Evolutionary conservation across 1,140 invertebrate genomes (phyloP).

Genomic region (Ylistrum balloti): DNA sequence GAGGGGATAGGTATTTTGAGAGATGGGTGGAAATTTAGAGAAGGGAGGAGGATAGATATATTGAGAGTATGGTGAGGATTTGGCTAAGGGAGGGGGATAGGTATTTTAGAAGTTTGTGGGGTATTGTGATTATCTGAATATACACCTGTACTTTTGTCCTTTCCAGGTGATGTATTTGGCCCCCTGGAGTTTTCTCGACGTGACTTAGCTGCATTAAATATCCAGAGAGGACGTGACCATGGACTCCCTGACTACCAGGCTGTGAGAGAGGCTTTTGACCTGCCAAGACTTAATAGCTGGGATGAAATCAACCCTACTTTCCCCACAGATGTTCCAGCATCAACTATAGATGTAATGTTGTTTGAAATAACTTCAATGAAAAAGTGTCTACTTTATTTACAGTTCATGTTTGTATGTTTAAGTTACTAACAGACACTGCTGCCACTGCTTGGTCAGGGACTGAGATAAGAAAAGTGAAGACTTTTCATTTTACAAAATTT

Average conservation of each 20-base stretch:
- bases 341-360: not conserved
- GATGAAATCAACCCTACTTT: slow-evolving; percentile 57
- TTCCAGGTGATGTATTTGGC: slow-evolving; percentile 95
- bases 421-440: too few species aligned
- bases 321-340: not conserved
- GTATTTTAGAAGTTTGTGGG: too few species aligned
- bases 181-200: slow-evolving; percentile 98
- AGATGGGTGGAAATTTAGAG: too few species aligned
- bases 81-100: too few species aligned
- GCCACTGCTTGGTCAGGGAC: too few species aligned
- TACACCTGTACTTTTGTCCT: too few species aligned
- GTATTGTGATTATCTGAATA: too few species aligned
- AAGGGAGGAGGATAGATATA: too few species aligned
- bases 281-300: slow-evolving; percentile 67
- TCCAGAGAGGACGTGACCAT: slow-evolving; percentile 98
- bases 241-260: slow-evolving; percentile 98
- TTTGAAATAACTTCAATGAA: not conserved
- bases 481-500: too few species aligned
- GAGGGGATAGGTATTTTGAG: too few species aligned
- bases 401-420: not conserved
- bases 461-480: too few species aligned
- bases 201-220: slow-evolving; percentile 97
- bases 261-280: slow-evolving; percentile 86
- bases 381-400: not conserved
- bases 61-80: too few species aligned